Conservation (phyloP, 2,113 vertebrate species). For the Arenaria interpres region DNA sequence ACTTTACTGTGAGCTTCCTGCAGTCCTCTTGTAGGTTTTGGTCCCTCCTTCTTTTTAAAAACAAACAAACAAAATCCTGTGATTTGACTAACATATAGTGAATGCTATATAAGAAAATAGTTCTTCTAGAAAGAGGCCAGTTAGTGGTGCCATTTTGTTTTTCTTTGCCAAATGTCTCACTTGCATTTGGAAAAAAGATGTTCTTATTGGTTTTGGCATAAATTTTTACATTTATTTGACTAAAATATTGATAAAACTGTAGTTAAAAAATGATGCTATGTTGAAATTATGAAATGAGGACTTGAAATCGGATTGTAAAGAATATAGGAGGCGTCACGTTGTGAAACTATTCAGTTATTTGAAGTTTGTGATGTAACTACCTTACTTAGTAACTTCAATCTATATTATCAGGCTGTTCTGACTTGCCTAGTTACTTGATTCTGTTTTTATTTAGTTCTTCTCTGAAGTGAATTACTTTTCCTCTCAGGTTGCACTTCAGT, state of each 20-base stretch:
- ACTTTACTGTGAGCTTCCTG: neutral
- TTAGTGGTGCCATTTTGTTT: neutral
- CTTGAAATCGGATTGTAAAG: neutral
- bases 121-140: neutral
- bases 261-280: neutral
- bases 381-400: neutral
- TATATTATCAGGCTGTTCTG: neutral
- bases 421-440: neutral
- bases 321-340: neutral
- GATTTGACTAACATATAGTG: neutral
- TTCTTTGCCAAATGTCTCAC: neutral
- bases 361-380: neutral
- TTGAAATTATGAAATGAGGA: neutral
- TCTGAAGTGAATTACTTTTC: neutral
- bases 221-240: neutral
- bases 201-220: neutral
- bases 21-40: neutral
- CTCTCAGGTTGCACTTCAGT: conserved; percentile 22
- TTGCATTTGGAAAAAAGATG: neutral
- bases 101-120: neutral
- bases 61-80: neutral
- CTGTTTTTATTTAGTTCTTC: conserved; percentile 3
- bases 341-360: neutral
- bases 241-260: neutral
- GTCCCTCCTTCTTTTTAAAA: neutral